Evolutionary conservation across 2,888 invertebrate species (phyloP), one percentile per base, ranked within the genome.

Genomic region (Ochropleura plecta): DNA sequence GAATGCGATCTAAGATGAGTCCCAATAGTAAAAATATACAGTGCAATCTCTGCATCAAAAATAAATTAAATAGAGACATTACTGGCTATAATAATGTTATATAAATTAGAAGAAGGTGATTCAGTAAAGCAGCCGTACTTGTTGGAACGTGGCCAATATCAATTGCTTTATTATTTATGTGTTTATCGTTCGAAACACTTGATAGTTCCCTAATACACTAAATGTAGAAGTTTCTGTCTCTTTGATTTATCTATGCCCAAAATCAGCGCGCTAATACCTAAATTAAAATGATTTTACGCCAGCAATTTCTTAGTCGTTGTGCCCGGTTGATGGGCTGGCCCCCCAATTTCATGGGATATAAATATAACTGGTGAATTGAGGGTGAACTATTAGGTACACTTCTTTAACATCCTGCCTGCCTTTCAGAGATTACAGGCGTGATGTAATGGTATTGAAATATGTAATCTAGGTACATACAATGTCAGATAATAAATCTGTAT

Each of bases 81-180:
- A 70, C 18, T 44, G 20, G 12, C 44, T 12, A 49, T 51, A n/a
- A 48, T 59, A 20, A 69, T 9, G 20, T 74, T 53, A 14, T 5
- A 68, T 82, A 73, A 73, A 78, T 73, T 60, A 57, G 20, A 73
- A 55, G 48, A 55, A 69, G 42, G 55, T 68, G 59, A 69, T 57
- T 69, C 59, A 55, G 4, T 20, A 59, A 18, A 49, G 42, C 80
- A 66, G 65, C 64, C 42, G 65, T 55, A 65, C 48, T 65, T 48
- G 46, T 82, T 81, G 80, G 80, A 68, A 44, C 14, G 10, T 16
- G 0, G 72, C 78, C 80, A 73, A 65, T 20, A 69, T 51, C 14
- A 57, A 64, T 73, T 78, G 73, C 69, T 69, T 62, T 67, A 70
- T 67, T 63, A 63, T 65, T 66, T 44, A 66, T 57, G 44, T 30